Evolutionary conservation across 2,888 invertebrate species (phyloP), one percentile per base, ranked within the genome.

Genomic region (Thalpophila matura): DNA sequence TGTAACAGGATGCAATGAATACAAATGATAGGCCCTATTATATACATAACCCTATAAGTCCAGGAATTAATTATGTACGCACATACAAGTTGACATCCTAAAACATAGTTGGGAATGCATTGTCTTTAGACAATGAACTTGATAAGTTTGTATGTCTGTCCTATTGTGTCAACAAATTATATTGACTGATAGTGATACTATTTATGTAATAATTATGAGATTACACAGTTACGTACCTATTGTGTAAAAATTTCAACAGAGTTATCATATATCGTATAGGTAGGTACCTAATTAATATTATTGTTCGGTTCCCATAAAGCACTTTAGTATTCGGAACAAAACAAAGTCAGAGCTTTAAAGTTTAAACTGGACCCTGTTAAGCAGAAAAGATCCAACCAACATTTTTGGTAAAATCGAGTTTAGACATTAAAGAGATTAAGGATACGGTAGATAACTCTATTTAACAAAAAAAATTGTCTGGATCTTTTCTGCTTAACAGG

Each of bases 111-210:
- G 74, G 80, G 80, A 82, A 77, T 70, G 79, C 87, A 90, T 90
- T 90, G 90, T 90, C 82, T 86, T 79, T 14, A 81, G 86, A 87
- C 89, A 89, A 88, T 88, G 82, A 86, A 84, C 80, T 79, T 77
- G 76, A 64, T 74, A 63, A 71, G 71, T 76, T 72, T 67, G 59
- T 55, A 63, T 59, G 51, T 45, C 43, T 59, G 54, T 43, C 27
- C 49, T 51, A 61, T 54, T 68, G 50, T 66, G 40, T 60, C 51
- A 47, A 51, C 42, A 50, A 47, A 64, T 61, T 55, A 68, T 38
- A 43, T 14, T 46, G 12, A 33, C 12, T 18, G 38, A 38, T 50
- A 31, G 7, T 27, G 18, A 40, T 51, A n/a, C n/a, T n/a, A 61
- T 53, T 35, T 56, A 37, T 37, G 27, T 22, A 55, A 31, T 37